Base-by-base conservation (phyloP, 2,888 invertebrate species). In the Epistrophe eligans region DNA sequence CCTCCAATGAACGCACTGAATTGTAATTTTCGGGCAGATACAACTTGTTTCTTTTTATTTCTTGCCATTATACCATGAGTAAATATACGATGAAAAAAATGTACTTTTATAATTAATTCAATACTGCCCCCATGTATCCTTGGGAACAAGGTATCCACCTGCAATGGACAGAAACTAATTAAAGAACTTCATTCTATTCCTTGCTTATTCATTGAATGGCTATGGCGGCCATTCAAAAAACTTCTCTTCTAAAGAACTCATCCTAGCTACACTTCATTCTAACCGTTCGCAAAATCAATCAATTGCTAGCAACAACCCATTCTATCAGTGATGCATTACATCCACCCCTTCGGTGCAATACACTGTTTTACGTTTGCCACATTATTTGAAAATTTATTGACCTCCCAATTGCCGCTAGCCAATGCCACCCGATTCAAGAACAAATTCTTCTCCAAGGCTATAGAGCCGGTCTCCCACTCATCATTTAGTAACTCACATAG, bases 101-200 rank as follows among this genome's bases (percentile, higher is more conserved):
- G 8, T 15, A 11, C 50, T 50, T 66, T 52, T 64, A 77, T 64
- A 77, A 82, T 82, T 77, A 77, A 72, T 72, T 82, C 66, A 77
- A 60, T 60, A 60, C 40, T 32, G 43, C 70, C 71, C 71, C 32
- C 43, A 43, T 43, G 8, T 4, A 43, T 77, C 24, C 50, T 35
- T 28, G 17, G 24, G 10, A 64, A 58, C 57, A 83, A 67, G 73
- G 52, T 55, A 52, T 72, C 45, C 52, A 73, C 72, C 77, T 77
- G 77, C 72, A 60, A 60, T 67, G 38, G 82, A 79, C 67, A 55
- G 82, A 77, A 83, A 79, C 77, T 83, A 83, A 83, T 79, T 83
- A 83, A n/a, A 45, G 67, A 52, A 73, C 67, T 77, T 50, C 52
- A 35, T 67, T 28, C 45, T 28, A 10, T 10, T 38, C 13, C 60